Conservation (phyloP, 53 echinoderm and acorn worm species). For the Luidia sarsii region DNA sequence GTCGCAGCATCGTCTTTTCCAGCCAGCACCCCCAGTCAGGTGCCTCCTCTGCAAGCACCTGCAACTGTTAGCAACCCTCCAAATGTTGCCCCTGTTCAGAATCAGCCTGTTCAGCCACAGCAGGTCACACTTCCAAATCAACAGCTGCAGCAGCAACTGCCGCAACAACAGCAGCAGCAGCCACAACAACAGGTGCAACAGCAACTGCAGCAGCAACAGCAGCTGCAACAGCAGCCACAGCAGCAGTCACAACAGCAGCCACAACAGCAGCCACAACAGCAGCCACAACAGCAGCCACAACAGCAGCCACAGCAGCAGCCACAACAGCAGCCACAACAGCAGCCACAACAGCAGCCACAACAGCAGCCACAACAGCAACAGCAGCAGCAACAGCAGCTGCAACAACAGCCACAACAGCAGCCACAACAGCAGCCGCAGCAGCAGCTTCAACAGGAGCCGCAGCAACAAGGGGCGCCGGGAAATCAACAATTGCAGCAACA, state of each 20-base stretch:
- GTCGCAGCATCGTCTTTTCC: slow-evolving; percentile 1
- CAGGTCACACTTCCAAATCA: slow-evolving; percentile 1
- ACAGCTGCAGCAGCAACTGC: slow-evolving; percentile 13
- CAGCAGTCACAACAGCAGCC: slow-evolving; percentile 27
- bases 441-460: slow-evolving; percentile 4
- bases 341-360: slow-evolving; percentile 41
- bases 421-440: neutral
- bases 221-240: slow-evolving; percentile 47
- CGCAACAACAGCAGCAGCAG: slow-evolving; percentile 1
- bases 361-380: slow-evolving; percentile 34
- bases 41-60: neutral
- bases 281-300: neutral
- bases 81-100: neutral
- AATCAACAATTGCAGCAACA: slow-evolving; percentile 24
- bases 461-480: neutral
- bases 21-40: neutral
- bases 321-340: slow-evolving; percentile 29
- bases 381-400: slow-evolving; percentile 7
- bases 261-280: slow-evolving; percentile 39
- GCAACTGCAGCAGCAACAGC: slow-evolving; percentile 23
- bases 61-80: neutral
- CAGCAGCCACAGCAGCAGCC: slow-evolving; percentile 28
- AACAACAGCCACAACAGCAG: slow-evolving; percentile 1
- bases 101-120: slow-evolving; percentile 6
- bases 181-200: slow-evolving; percentile 51